phyloP scores from a whole-genome alignment of 2,888 invertebrate species.

The Plebejus argus region DNA sequence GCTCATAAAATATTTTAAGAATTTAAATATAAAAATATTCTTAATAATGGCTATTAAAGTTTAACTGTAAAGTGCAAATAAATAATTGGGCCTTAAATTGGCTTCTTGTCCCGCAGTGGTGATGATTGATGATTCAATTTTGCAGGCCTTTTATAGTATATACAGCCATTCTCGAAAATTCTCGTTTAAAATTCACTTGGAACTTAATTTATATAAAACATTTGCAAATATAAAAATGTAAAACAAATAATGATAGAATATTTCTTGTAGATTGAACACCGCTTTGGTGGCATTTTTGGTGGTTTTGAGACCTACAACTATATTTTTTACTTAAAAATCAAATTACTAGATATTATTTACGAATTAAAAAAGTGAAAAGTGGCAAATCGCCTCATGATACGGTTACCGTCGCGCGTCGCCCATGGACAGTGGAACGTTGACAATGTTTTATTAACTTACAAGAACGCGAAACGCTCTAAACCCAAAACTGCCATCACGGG shows the following conservation, averaged over 20 bases:
- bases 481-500: neutral
- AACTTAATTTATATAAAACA: neutral
- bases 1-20: neutral
- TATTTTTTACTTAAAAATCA: neutral
- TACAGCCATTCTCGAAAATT: neutral
- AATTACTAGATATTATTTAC: neutral
- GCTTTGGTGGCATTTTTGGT: neutral
- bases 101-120: neutral
- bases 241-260: neutral
- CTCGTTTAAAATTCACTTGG: neutral
- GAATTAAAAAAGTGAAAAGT: no score
- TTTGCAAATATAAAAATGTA: neutral
- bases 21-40: neutral
- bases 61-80: neutral
- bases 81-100: neutral
- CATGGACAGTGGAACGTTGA: neutral
- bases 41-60: neutral
- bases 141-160: neutral
- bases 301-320: neutral
- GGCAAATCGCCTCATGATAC: neutral
- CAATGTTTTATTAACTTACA: neutral
- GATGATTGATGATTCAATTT: neutral
- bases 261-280: neutral
- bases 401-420: neutral
- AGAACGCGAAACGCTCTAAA: neutral